Base-by-base conservation (phyloP, 1,140 invertebrate species). In the Panagrolaimus sp. region DNA sequence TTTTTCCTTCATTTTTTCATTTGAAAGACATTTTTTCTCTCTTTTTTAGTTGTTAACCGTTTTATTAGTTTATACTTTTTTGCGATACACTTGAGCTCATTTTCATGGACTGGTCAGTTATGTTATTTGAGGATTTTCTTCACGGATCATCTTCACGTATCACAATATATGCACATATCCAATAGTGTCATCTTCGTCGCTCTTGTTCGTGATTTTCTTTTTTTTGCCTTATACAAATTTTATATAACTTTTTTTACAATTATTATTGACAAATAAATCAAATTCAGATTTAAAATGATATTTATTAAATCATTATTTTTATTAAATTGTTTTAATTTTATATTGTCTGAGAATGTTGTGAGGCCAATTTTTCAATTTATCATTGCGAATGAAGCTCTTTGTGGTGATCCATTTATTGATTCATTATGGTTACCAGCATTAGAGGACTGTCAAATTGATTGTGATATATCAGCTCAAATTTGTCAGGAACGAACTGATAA, bases 401-500 rank as follows among this genome's bases (percentile, higher is more conserved):
- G 52, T 58, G 63, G 63, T 9, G 63, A 64, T 64, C 28, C 17
- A 43, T 64, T 64, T 28, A 17, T n/a, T 17, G 63, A 64, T 43
- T 12, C 63, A 43, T 15, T n/a, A 14, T 64, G 63, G 63, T 24
- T 64, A 43, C 63, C 63, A 15, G 63, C 63, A 12, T 43, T 43
- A 14, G 63, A 64, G 1, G 28, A 43, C 14, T 64, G 63, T 64
- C 63, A 64, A 64, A 64, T 64, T 1, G 43, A 32, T 43, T 64
- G 63, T 43, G 43, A 32, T 64, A 43, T 43, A 43, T 43, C 63
- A 64, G 32, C 38, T 12, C 28, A 64, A 64, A 43, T 64, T 43
- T 64, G 63, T 21, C 38, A 43, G 28, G 17, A 43, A 24, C 28
- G 28, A 15, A 64, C 28, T 32, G 43, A 64, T 64, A 64, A 43